A percentile compares a stretch with the other conserved stretches of the same genome.
Evolutionary conservation across 1,140 invertebrate species (phyloP).

Genomic region (Lepidurus apus): DNA sequence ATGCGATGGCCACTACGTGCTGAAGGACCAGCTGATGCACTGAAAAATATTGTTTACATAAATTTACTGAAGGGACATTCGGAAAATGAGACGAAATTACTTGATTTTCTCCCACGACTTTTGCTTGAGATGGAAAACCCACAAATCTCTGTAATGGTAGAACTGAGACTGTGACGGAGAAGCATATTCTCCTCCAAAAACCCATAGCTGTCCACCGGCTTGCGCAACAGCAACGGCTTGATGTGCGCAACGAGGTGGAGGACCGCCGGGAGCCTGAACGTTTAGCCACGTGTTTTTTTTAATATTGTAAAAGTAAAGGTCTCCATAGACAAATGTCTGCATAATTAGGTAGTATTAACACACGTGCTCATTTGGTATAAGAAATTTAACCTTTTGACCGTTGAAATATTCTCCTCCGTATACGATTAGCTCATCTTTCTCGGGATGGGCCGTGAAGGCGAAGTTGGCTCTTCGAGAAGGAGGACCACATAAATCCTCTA

Average conservation of each 20-base stretch:
- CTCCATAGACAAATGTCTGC: constrained; percentile 76
- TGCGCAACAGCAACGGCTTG: constrained; percentile 68
- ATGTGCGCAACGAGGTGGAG: constrained; percentile 79
- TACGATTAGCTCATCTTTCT: constrained; percentile 81
- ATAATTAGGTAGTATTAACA: constrained; percentile 34
- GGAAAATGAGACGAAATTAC: constrained; percentile 42
- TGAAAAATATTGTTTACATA: constrained; percentile 41
- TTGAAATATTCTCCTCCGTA: constrained; percentile 90
- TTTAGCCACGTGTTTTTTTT: constrained; percentile 71
- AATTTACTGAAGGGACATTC: not conserved
- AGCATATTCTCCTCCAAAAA: constrained; percentile 91
- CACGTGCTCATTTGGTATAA: not conserved
- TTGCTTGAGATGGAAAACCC: constrained; percentile 70
- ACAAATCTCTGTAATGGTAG: constrained; percentile 88
- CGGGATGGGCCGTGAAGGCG: constrained; percentile 70
- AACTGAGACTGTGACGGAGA: constrained; percentile 85
- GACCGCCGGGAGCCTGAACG: constrained; percentile 69
- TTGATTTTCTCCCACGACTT: constrained; percentile 84
- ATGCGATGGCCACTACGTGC: constrained; percentile 86
- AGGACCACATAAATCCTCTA: constrained; percentile 62
- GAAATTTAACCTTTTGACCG: constrained; percentile 65
- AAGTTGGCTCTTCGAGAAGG: constrained; percentile 74
- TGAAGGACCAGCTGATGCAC: constrained; percentile 66
- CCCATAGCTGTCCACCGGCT: constrained; percentile 65
- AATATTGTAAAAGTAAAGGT: constrained; percentile 77